Evolutionary conservation across 1,140 invertebrate genomes (phyloP).

Genomic region (Galleria mellonella): DNA sequence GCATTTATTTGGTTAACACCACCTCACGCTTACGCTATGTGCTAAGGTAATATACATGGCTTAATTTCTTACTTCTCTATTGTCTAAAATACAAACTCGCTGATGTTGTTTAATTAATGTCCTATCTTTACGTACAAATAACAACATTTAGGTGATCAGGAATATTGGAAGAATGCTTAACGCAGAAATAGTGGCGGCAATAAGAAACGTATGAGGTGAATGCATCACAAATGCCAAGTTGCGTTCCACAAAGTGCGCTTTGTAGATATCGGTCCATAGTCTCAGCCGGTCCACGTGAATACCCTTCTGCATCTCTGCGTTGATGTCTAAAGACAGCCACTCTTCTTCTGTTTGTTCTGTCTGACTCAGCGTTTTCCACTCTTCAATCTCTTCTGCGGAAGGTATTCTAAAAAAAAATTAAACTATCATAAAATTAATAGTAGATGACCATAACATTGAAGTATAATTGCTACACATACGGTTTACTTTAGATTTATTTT

Average conservation of each 20-base stretch:
- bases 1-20: neutral
- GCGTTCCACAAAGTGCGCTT: constrained; percentile 37
- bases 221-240: constrained; percentile 11
- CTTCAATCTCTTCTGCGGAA: constrained; percentile 11
- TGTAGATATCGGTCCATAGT: constrained; percentile 46
- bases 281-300: constrained; percentile 29
- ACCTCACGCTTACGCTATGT: too few relatives aligned
- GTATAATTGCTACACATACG: too few relatives aligned
- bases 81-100: too few relatives aligned
- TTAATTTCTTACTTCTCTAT: too few relatives aligned
- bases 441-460: neutral
- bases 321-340: constrained; percentile 25
- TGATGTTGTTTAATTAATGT: too few relatives aligned
- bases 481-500: too few relatives aligned
- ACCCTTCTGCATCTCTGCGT: constrained; percentile 13
- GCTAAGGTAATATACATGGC: neutral
- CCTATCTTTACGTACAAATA: too few relatives aligned
- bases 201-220: constrained; percentile 1
- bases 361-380: constrained; percentile 23
- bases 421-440: too few relatives aligned
- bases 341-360: constrained; percentile 17
- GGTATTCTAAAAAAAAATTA: constrained; percentile 27
- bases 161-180: constrained; percentile 8
- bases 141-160: too few relatives aligned
- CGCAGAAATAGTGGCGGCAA: constrained; percentile 5